Evolutionary conservation across 1,140 invertebrate species (phyloP).

Genomic region (Apis florea): DNA sequence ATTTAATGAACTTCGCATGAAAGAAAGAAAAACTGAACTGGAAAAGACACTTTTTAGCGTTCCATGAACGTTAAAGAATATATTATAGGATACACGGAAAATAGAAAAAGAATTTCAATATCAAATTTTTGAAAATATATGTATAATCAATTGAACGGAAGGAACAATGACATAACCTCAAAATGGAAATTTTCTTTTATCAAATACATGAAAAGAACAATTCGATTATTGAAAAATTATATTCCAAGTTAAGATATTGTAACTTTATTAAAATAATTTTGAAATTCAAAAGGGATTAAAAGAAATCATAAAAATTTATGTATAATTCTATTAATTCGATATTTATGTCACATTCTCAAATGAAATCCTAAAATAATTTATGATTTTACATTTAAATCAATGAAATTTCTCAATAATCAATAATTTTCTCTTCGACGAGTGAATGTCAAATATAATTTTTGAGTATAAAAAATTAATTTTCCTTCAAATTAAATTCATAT

Average conservation of each 20-base stretch:
- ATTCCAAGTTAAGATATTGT: not conserved
- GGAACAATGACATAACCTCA: too few species aligned
- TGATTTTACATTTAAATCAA: too few species aligned
- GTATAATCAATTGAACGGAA: too few species aligned
- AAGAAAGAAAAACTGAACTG: conserved; percentile 10
- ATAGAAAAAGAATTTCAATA: not conserved
- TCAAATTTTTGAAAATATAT: too few species aligned
- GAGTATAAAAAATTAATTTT: conserved; percentile 26
- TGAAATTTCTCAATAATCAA: conserved; percentile 36
- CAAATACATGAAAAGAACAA: not conserved
- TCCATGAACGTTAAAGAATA: not conserved
- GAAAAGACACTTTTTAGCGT: not conserved
- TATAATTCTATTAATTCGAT: not conserved
- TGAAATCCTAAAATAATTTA: not conserved
- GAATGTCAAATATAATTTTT: conserved; percentile 55
- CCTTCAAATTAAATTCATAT: not conserved
- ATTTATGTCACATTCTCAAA: not conserved
- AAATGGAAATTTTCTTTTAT: too few species aligned
- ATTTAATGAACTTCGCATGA: conserved; percentile 15
- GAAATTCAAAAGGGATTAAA: not conserved
- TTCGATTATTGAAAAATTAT: not conserved
- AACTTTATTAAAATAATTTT: not conserved
- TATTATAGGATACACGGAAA: not conserved
- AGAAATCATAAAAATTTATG: not conserved
- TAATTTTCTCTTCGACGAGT: conserved; percentile 57